A percentile compares a stretch with the other conserved stretches of the same genome.
Conservation (phyloP, 2,797 vertebrate species). For the Phyllotis vaccarum region DNA sequence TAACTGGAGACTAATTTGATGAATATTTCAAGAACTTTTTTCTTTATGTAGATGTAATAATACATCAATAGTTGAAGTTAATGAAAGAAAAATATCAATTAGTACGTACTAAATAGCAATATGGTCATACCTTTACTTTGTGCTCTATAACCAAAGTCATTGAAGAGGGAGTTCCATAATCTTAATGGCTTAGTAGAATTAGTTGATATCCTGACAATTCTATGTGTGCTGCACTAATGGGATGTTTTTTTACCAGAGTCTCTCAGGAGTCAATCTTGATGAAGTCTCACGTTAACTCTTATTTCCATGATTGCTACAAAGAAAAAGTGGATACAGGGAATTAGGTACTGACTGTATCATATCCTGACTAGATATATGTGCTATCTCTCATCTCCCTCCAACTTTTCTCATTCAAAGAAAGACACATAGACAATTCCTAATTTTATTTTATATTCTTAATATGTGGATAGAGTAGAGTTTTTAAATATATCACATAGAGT, state of each 20-base stretch:
- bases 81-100: not conserved
- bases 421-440: not conserved
- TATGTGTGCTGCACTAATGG: not conserved
- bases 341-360: not conserved
- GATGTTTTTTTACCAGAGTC: not conserved
- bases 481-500: too few relatives aligned
- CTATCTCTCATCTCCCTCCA: not conserved
- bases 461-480: not conserved
- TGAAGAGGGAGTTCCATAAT: not conserved
- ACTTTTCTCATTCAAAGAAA: not conserved
- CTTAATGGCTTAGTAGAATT: not conserved
- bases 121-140: not conserved
- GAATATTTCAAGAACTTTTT: not conserved
- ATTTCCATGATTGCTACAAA: not conserved
- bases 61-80: not conserved
- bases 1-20: not conserved
- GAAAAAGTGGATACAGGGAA: not conserved
- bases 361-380: not conserved
- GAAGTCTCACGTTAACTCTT: not conserved
- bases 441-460: not conserved
- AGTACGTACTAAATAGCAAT: not conserved
- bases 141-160: not conserved
- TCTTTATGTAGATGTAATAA: not conserved
- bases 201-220: not conserved
- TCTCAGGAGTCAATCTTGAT: not conserved